Conservation (phyloP, 2,888 invertebrate genomes). For the Coecobrya sp. region DNA sequence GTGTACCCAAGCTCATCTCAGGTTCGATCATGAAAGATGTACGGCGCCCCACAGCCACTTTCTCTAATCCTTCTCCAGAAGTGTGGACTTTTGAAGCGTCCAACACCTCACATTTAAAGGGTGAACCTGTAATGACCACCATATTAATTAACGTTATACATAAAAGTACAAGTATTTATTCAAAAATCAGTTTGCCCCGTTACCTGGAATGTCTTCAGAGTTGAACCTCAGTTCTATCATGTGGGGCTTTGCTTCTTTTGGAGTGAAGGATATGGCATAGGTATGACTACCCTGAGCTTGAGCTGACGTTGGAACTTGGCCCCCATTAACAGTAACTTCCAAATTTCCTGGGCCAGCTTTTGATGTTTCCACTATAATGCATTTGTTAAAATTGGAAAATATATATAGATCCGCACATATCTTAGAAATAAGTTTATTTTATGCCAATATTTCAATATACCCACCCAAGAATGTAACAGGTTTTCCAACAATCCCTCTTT, state of each 20-base stretch:
- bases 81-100: conserved; percentile 95
- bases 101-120: conserved; percentile 93
- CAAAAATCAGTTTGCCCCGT: not conserved
- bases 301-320: conserved; percentile 98
- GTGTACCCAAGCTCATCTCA: conserved; percentile 91
- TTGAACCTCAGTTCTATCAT: conserved; percentile 98
- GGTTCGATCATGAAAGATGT: conserved; percentile 96
- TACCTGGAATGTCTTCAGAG: conserved; percentile 97
- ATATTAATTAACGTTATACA: no score
- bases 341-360: conserved; percentile 99
- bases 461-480: conserved; percentile 96
- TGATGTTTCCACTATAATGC: conserved; percentile 96
- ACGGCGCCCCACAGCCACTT: conserved; percentile 95
- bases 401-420: not conserved
- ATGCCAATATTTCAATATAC: conserved; percentile 82
- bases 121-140: conserved; percentile 90
- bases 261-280: conserved; percentile 99
- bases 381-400: not conserved
- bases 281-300: conserved; percentile 98
- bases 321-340: conserved; percentile 99
- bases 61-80: conserved; percentile 94
- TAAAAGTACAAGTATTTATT: not conserved
- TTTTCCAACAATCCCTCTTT: conserved; percentile 95
- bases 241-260: conserved; percentile 96
- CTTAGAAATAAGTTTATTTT: not conserved